Base-by-base conservation (phyloP, 2,888 invertebrate genomes). In the Drosophila picticornis region DNA sequence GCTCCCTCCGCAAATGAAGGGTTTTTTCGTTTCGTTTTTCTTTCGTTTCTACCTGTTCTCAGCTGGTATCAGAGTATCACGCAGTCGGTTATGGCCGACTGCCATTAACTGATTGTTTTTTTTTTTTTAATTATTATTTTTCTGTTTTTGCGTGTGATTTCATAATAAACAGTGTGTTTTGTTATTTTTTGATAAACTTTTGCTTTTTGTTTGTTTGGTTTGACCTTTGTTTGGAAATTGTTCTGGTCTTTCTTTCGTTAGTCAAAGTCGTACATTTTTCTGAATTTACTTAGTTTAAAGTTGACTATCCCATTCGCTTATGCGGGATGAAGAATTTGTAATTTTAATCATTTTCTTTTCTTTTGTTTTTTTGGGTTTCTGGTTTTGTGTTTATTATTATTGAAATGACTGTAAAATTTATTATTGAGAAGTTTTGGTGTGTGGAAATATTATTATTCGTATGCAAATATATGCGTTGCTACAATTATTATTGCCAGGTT, bases 401-500 rank as follows among this genome's bases (percentile, higher is more conserved):
- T 67, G 48, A 71, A 71, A 75, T 78, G 77, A 59, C 52, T 77
- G 67, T 56, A 67, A 65, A 43, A 7, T 19, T 19, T 40, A 19
- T 29, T 40, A 43, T 46, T 73, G 50, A 51, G 25, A 60, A 56
- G 63, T 70, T 52, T 53, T 61, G 46, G 53, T 58, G n/a, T 40
- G 40, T 61, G 43, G 43, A 56, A 55, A 38, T 67, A 51, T 52
- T 55, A 69, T 69, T 71, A 69, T 69, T 66, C 57, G 79, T 74
- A 56, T 74, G 69, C 74, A 63, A 77, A 59, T 72, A 74, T 66
- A 66, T 73, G 53, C 59, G 73, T 70, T 75, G 66, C 79, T 85
- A 84, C 80, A 83, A 80, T 86, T 87, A 87, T 88, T 90, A 90
- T 90, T 90, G 90, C 90, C 90, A 88, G 81, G 76, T 84, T 84